Evolutionary conservation across 2,797 vertebrate genomes (phyloP), one percentile per base, ranked within the genome.

Genomic region (Fringilla coelebs): DNA sequence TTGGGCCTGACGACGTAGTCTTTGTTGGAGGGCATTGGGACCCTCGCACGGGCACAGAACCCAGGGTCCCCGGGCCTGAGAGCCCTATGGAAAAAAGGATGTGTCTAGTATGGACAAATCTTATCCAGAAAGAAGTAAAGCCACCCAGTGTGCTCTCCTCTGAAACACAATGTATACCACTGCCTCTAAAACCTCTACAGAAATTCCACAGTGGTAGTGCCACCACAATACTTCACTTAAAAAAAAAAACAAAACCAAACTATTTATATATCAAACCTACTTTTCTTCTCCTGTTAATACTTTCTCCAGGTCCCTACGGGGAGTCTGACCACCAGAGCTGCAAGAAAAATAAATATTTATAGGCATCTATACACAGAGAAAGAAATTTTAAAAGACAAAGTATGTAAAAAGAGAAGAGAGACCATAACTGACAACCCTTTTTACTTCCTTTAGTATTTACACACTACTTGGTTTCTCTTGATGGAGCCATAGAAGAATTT

Each of bases 1-100:
- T 99, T 99, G 79, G 99, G 99, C 72, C 99, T 98, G 17, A 99
- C 99, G 6, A 99, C 99, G 2, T 99, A 99, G 97, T 99, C 99
- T 94, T 99, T 99, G 97, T 99, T 99, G 83, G 99, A 99, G 13
- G 99, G 99, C 99, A 99, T 99, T 0, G 99, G 99, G 16, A 99
- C 99, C 68, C 99, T 98, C 0, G 99, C 99, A 29, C 99, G 97
- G 86, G 99, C 99, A 92, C 99, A 99, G 96, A 99, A 99, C 16
- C 99, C 99, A 0, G 99, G 99, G 93, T 99, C 99, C 31, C 99
- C 99, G 0, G 99, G 99, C 41, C 99, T 96, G 72, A 99, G 98
- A 18, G 99, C 99, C 97, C 99, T 99, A 95, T 17, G n/a, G 62
- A 43, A 25, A 52, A 60, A 46, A 25, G 60, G 21, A 85, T 16